Percentiles rank a stretch among this genome's conserved stretches.
These are phyloP conservation scores for Laupala kohalensis DNA, from an alignment of 1,140 invertebrate species.

Conservation along the genomic window DNA sequence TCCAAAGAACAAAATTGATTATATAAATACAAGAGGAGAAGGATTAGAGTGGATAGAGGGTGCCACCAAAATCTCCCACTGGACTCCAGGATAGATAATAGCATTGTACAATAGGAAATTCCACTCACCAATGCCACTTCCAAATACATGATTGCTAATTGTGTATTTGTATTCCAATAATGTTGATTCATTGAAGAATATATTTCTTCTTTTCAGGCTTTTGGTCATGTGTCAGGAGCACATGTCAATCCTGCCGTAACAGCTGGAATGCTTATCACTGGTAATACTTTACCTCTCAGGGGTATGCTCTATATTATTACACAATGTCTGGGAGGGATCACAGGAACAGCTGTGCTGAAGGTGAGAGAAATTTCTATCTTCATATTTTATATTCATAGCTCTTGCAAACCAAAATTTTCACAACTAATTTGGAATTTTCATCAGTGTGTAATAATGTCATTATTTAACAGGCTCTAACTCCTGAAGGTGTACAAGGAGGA, in stretches of 20 bases:
- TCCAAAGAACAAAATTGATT: too few species aligned
- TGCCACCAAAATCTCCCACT: too few species aligned
- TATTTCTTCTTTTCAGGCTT: constrained; percentile 41
- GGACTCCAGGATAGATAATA: too few species aligned
- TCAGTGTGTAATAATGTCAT: not conserved
- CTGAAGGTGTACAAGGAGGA: constrained; percentile 36
- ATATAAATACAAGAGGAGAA: too few species aligned
- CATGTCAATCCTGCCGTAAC: constrained; percentile 89
- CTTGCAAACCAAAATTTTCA: not conserved
- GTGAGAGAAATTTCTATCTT: constrained; percentile 22
- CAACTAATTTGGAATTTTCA: not conserved
- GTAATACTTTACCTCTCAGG: constrained; percentile 60
- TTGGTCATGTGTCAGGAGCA: constrained; percentile 80
- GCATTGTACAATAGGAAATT: too few species aligned
- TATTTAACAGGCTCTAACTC: constrained; percentile 43
- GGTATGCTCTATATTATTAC: constrained; percentile 68
- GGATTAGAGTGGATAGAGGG: too few species aligned
- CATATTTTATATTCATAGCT: not conserved
- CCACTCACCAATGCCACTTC: too few species aligned
- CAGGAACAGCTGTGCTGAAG: constrained; percentile 59
- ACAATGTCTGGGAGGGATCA: constrained; percentile 71
- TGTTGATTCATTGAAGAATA: not conserved
- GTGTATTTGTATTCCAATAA: too few species aligned
- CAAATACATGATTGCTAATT: too few species aligned
- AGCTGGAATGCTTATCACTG: constrained; percentile 57